Percentiles rank a stretch among this genome's conserved stretches.
phyloP scores from a whole-genome alignment of 2,888 invertebrate species.

The Digitonthophagus gazella region DNA sequence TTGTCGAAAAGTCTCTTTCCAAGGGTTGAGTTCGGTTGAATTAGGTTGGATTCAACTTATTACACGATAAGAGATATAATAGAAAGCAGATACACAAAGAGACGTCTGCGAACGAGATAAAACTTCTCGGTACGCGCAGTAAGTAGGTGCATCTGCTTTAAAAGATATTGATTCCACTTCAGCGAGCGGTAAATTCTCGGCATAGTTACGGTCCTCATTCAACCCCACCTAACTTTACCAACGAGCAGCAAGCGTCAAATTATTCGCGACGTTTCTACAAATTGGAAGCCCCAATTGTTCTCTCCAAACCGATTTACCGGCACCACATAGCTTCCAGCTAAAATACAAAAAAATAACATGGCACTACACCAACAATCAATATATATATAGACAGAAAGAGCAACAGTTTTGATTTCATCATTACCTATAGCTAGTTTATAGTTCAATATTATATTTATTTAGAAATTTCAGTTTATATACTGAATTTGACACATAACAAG shows the following conservation, averaged over 20 bases:
- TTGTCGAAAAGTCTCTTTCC: no score
- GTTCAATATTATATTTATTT: no score
- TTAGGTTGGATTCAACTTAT: no score
- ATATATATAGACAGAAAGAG: no score
- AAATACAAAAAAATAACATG: background rate
- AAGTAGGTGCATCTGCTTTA: background rate
- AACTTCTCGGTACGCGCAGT: background rate
- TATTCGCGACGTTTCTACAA: background rate
- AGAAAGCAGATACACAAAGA: no score
- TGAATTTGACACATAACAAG: no score
- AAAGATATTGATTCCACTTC: background rate
- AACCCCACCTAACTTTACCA: background rate
- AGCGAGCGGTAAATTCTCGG: background rate
- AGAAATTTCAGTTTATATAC: no score
- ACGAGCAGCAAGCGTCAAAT: background rate
- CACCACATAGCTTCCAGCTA: background rate
- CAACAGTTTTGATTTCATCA: no score
- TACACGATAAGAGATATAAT: no score
- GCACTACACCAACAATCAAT: background rate
- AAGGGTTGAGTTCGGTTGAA: no score
- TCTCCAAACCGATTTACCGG: background rate
- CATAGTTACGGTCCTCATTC: background rate
- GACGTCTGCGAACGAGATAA: background rate
- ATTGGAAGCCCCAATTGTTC: background rate
- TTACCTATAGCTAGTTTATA: no score